A percentile compares a stretch with the other conserved stretches of the same genome.
These are phyloP conservation scores for Stenotaenia linearis DNA, from an alignment of 2,888 invertebrate species.

Conservation along the genomic window DNA sequence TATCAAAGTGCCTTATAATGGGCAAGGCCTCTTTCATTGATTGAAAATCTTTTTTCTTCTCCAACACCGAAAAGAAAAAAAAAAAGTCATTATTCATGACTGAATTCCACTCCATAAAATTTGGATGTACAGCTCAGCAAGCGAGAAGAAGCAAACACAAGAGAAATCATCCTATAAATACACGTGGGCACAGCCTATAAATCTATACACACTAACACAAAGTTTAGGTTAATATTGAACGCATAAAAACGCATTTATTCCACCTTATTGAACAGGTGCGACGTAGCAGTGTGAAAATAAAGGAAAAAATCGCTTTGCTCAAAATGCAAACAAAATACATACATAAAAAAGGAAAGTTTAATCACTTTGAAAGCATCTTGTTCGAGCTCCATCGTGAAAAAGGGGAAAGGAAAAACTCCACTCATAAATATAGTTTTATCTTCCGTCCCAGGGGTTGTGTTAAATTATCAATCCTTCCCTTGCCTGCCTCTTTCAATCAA, in stretches of 20 bases:
- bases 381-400: background rate
- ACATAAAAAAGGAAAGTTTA: conserved; percentile 5
- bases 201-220: conserved; percentile 14
- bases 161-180: conserved; percentile 23
- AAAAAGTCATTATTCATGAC: conserved; percentile 26
- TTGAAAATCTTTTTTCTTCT: background rate
- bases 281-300: background rate
- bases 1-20: background rate
- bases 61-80: background rate
- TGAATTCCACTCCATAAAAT: conserved; percentile 30
- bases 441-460: conserved; percentile 24
- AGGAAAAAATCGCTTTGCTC: background rate
- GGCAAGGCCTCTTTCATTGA: background rate
- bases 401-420: background rate
- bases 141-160: conserved; percentile 26
- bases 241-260: conserved; percentile 23
- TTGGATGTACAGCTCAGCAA: conserved; percentile 21
- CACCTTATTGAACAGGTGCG: conserved; percentile 20
- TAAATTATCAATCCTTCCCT: conserved; percentile 23
- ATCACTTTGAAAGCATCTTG: conserved; percentile 26
- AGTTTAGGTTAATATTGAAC: conserved; percentile 12
- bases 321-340: conserved; percentile 17
- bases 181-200: conserved; percentile 19
- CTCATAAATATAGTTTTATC: conserved; percentile 23
- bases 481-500: conserved; percentile 26